phyloP scores from a whole-genome alignment of 2,888 invertebrate species.

The Drosophila peninsularis region DNA sequence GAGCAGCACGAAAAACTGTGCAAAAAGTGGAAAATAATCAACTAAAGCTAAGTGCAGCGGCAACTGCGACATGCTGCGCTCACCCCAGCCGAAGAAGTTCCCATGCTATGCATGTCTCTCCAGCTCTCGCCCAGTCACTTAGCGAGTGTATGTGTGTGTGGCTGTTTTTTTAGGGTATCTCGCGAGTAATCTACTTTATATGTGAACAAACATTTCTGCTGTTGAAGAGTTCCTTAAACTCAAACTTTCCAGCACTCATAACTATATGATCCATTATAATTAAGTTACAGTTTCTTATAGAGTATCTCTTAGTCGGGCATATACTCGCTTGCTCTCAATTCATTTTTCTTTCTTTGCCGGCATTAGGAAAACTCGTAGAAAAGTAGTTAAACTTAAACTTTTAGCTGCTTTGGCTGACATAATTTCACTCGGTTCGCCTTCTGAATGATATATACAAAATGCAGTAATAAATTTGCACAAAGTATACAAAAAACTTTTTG shows the following conservation, averaged over 20 bases:
- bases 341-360: slow-evolving; percentile 14
- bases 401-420: slow-evolving; percentile 68
- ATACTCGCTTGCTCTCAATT: not conserved
- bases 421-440: slow-evolving; percentile 58
- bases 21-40: slow-evolving; percentile 65
- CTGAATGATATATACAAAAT: slow-evolving; percentile 66
- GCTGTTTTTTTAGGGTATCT: not conserved
- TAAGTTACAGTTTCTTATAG: not conserved
- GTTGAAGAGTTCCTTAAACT: not conserved
- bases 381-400: slow-evolving; percentile 77
- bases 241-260: not conserved
- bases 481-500: slow-evolving; percentile 55
- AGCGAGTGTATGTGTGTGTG: slow-evolving; percentile 1
- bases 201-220: not conserved
- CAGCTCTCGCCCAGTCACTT: not conserved
- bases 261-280: not conserved
- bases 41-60: slow-evolving; percentile 62
- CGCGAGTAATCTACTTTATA: not conserved
- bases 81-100: slow-evolving; percentile 68
- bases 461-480: slow-evolving; percentile 66
- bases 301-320: not conserved
- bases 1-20: slow-evolving; percentile 7
- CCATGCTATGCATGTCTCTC: not conserved
- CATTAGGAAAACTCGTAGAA: slow-evolving; percentile 64
- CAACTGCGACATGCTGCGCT: slow-evolving; percentile 71